Evolutionary conservation across 2,888 invertebrate genomes (phyloP).

Genomic region (Perizoma flavofasciatum): DNA sequence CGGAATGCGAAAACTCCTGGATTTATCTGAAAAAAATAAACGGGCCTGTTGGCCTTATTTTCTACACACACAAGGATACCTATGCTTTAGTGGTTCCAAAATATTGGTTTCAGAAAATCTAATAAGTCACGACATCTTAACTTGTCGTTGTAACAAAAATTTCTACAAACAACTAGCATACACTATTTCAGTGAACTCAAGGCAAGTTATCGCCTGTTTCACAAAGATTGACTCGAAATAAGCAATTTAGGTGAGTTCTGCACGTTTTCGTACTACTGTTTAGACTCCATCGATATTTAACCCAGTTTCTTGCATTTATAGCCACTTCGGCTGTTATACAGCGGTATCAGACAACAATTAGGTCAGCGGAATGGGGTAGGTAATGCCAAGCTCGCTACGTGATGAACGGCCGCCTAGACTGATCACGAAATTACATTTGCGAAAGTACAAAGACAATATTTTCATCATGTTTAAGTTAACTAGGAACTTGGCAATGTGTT

Average conservation of each 20-base stretch:
- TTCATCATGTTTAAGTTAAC: constrained; percentile 37
- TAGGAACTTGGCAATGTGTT: constrained; percentile 42
- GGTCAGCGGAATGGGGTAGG: constrained; percentile 74
- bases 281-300: constrained; percentile 76
- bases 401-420: constrained; percentile 56
- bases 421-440: constrained; percentile 50
- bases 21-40: constrained; percentile 11
- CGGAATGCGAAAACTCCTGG: too few relatives aligned
- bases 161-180: constrained; percentile 28
- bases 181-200: constrained; percentile 22
- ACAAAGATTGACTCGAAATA: constrained; percentile 48
- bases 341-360: constrained; percentile 75
- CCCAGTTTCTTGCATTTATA: constrained; percentile 78
- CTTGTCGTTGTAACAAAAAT: constrained; percentile 27
- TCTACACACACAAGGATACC: too few relatives aligned
- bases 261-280: constrained; percentile 57
- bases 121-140: constrained; percentile 34
- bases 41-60: constrained; percentile 23
- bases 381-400: constrained; percentile 59
- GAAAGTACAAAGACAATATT: constrained; percentile 37
- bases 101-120: constrained; percentile 36
- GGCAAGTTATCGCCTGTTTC: constrained; percentile 24
- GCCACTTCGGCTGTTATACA: constrained; percentile 69
- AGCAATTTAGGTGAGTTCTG: constrained; percentile 51
- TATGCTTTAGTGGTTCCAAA: constrained; percentile 30